Conservation (phyloP, 2,113 vertebrate genomes). For the Vulpes lagopus region DNA sequence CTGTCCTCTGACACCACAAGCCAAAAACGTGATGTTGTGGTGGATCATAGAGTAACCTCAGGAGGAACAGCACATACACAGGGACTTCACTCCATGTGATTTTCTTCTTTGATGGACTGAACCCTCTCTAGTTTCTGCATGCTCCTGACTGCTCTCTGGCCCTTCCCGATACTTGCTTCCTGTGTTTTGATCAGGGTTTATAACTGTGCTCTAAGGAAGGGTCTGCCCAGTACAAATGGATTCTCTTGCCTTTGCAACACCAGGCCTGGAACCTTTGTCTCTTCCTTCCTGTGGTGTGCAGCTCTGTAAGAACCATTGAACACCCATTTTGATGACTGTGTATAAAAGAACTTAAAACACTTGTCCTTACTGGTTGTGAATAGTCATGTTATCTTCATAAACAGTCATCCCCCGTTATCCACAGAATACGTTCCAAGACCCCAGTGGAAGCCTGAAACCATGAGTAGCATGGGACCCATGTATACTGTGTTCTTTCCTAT, state of each 20-base stretch:
- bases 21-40: fast-evolving
- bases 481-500: neutral
- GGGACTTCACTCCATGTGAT: fast-evolving
- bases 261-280: neutral
- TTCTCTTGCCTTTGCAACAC: neutral
- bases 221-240: neutral
- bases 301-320: neutral
- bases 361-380: neutral
- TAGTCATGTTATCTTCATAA: neutral
- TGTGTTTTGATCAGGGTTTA: neutral
- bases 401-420: neutral
- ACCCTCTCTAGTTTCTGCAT: neutral
- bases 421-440: neutral
- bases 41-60: fast-evolving
- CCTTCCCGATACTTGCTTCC: neutral
- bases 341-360: neutral
- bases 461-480: neutral
- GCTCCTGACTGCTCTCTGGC: neutral
- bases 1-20: neutral
- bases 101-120: neutral
- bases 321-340: neutral
- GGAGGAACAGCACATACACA: fast-evolving
- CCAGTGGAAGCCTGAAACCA: neutral
- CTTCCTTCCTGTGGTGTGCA: neutral
- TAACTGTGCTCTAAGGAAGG: neutral